Evolutionary conservation across 2,113 vertebrate genomes (phyloP).

Genomic region (Lophochroa leadbeateri): DNA sequence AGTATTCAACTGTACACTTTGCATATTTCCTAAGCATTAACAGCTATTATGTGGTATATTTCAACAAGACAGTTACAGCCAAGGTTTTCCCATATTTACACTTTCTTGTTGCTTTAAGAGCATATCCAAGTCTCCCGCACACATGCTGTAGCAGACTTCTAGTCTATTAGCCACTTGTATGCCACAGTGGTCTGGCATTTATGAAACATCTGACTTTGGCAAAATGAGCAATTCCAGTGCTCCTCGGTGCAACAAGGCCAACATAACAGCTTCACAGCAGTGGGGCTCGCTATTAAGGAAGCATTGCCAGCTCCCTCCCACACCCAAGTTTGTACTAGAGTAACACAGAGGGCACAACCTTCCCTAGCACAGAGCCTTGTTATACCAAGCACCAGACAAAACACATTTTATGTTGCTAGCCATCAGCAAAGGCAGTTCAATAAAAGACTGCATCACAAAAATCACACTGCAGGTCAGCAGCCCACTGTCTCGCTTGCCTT

Average conservation of each 20-base stretch:
- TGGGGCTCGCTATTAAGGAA: rapidly evolving
- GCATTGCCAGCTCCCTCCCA: neutral
- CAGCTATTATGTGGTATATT: neutral
- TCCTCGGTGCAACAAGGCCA: neutral
- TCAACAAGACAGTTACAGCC: neutral
- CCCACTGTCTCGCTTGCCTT: neutral
- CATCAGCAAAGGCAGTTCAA: neutral
- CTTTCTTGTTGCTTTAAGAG: neutral
- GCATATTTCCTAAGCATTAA: neutral
- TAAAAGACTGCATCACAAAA: neutral
- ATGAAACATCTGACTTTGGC: no score
- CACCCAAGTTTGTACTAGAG: rapidly evolving
- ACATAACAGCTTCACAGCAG: neutral
- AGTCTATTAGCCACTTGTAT: neutral
- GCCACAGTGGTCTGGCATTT: no score
- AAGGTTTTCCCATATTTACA: neutral
- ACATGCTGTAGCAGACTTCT: no score
- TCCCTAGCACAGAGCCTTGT: neutral
- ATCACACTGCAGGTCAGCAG: neutral
- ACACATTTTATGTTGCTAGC: neutral
- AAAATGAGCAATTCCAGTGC: neutral
- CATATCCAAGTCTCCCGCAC: rapidly evolving
- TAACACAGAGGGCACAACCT: neutral
- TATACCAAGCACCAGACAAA: neutral
- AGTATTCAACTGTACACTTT: neutral